Evolutionary conservation across 1,140 invertebrate genomes (phyloP), one percentile per base, ranked within the genome.

Genomic region (Zaprionus ornatus): DNA sequence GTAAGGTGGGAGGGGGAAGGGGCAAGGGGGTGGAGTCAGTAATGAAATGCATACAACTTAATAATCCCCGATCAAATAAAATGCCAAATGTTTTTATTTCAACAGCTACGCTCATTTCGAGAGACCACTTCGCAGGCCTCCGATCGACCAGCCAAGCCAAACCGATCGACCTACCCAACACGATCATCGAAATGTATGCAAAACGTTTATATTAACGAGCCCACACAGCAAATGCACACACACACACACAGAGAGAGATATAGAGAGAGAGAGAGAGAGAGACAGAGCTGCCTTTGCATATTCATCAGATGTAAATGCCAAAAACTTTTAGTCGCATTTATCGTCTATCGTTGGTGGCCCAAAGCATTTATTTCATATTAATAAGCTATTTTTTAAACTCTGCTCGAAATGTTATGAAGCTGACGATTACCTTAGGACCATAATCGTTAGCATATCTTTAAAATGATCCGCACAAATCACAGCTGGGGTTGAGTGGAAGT

Each of bases 71-170:
- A 88, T 88, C 83, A 83, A 87, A 87, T 87, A 84, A 88, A 88
- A 88, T 88, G 80, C 80, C 77, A 90, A 88, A 88, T 84, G 84
- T 88, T 88, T 88, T 88, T 88, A 88, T 88, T 88, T 88, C 84
- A 83, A 88, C 83, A 87, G 83, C 83, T 87, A 87, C 83, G 83
- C 84, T 88, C 74, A 78, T 83, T 83, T 80, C 82, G 77, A 74
- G 73, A 52, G 73, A 52, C 74, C 65, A 65, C 74, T 80, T 74
- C 55, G 73, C 37, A n/a, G 37, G 7, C 37, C 15, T 15, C 37
- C 37, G 15, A 42, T n/a, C 37, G 35, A 0, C 37, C n/a, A 40
- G 13, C 35, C 40, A 42, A 42, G 35, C 4, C 40, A 9, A 45
- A 3, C n/a, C 40, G 7, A 45, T 45, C 40, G 40, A 45, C 7